These are phyloP conservation scores for Diaprepes abbreviatus DNA, from an alignment of 2,888 invertebrate species.

Conservation along the genomic window DNA sequence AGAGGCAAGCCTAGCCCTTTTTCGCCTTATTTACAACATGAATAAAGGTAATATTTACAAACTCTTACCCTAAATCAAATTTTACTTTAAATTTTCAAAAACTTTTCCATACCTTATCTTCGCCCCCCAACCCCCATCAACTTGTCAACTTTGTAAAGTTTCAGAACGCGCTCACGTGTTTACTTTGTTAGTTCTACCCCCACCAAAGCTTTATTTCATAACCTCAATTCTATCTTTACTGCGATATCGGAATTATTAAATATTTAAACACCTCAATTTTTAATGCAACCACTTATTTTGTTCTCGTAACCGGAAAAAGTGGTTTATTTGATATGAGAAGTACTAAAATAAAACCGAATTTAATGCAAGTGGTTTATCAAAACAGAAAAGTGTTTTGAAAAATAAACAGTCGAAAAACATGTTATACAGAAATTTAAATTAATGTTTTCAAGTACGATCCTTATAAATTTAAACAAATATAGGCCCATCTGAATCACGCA, in stretches of 20 bases:
- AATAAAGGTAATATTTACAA: slow-evolving; percentile 48
- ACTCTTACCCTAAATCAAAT: not conserved
- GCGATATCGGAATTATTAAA: slow-evolving; percentile 22
- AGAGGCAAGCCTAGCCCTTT: slow-evolving; percentile 16
- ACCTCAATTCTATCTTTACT: slow-evolving; percentile 26
- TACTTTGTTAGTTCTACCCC: slow-evolving; percentile 11
- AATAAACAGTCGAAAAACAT: not conserved
- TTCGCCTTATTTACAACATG: slow-evolving; percentile 46
- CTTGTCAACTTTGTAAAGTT: slow-evolving; percentile 1
- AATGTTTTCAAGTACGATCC: no score
- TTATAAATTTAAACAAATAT: no score
- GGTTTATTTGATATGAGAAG: not conserved
- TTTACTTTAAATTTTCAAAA: not conserved
- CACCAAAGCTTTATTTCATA: slow-evolving; percentile 20
- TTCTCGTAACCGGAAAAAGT: not conserved
- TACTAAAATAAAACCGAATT: not conserved
- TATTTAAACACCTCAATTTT: slow-evolving; percentile 28
- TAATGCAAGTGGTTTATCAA: not conserved
- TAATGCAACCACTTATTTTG: slow-evolving; percentile 16
- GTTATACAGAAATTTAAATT: no score
- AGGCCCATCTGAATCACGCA: no score
- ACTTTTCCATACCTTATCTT: not conserved
- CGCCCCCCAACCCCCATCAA: not conserved
- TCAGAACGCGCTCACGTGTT: slow-evolving; percentile 25
- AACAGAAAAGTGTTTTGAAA: not conserved